Evolutionary conservation across 2,888 invertebrate genomes (phyloP).

Genomic region (Stratiomys singularior): DNA sequence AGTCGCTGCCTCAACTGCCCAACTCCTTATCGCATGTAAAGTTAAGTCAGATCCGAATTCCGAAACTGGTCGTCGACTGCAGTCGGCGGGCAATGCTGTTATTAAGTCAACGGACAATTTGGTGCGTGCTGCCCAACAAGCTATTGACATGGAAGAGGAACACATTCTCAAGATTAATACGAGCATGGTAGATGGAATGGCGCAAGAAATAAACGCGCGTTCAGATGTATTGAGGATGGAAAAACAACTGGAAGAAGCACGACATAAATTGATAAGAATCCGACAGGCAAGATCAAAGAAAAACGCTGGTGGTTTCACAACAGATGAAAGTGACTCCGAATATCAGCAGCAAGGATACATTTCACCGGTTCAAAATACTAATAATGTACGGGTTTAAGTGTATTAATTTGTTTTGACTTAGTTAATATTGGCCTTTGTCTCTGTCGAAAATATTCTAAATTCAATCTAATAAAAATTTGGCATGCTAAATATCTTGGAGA

Average conservation of each 20-base stretch:
- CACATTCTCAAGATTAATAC: slow-evolving; percentile 89
- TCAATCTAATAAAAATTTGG: neutral
- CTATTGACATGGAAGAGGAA: slow-evolving; percentile 92
- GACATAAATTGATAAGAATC: slow-evolving; percentile 89
- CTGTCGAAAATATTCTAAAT: neutral
- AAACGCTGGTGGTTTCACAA: slow-evolving; percentile 67
- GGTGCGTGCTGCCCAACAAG: slow-evolving; percentile 92
- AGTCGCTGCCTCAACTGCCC: slow-evolving; percentile 97
- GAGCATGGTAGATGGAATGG: slow-evolving; percentile 95
- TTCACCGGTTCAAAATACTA: slow-evolving; percentile 56
- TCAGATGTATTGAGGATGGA: slow-evolving; percentile 94
- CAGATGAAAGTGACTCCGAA: slow-evolving; percentile 73
- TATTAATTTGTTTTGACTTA: neutral
- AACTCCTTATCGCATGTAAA: slow-evolving; percentile 97
- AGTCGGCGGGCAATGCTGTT: slow-evolving; percentile 95
- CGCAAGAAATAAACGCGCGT: slow-evolving; percentile 92
- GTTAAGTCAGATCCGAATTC: slow-evolving; percentile 98
- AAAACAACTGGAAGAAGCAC: slow-evolving; percentile 90
- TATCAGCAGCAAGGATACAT: slow-evolving; percentile 56
- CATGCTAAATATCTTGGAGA: neutral
- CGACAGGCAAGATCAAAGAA: slow-evolving; percentile 91
- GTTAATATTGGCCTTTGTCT: neutral
- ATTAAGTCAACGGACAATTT: slow-evolving; percentile 98
- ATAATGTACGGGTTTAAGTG: slow-evolving; percentile 60
- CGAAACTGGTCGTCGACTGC: slow-evolving; percentile 89